These are phyloP conservation scores for Thomomys bottae DNA, from an alignment of 2,113 vertebrate species.

Conservation along the genomic window DNA sequence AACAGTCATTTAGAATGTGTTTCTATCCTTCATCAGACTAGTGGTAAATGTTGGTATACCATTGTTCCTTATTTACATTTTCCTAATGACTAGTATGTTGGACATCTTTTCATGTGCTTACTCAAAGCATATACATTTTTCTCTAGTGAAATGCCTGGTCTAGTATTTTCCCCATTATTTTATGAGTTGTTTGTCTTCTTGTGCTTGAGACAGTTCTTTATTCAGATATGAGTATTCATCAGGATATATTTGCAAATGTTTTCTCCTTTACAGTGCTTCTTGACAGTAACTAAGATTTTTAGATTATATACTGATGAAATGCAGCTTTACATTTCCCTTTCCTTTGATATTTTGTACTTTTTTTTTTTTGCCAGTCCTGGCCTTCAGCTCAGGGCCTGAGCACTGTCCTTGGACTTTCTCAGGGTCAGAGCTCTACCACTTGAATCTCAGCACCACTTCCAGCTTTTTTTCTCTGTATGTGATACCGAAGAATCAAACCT, in stretches of 20 bases:
- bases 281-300: neutral
- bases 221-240: neutral
- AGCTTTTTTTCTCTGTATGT: no score
- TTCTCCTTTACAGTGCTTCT: neutral
- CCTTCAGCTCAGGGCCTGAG: no score
- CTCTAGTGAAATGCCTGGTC: neutral
- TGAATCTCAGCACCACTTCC: no score
- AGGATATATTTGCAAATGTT: neutral
- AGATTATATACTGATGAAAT: neutral
- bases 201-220: neutral
- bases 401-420: no score
- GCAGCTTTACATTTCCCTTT: neutral
- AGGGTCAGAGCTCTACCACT: no score
- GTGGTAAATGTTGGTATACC: neutral
- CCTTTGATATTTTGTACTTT: neutral
- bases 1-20: neutral
- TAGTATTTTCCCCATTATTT: constrained; percentile 17
- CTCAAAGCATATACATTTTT: neutral
- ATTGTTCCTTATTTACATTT: constrained; percentile 14
- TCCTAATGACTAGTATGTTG: neutral
- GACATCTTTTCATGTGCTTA: constrained; percentile 20
- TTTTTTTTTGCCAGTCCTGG: no score
- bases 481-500: no score
- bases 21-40: constrained; percentile 9
- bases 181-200: constrained; percentile 1